phyloP scores from a whole-genome alignment of 2,113 vertebrate species.

The Nansenia antarctica region DNA sequence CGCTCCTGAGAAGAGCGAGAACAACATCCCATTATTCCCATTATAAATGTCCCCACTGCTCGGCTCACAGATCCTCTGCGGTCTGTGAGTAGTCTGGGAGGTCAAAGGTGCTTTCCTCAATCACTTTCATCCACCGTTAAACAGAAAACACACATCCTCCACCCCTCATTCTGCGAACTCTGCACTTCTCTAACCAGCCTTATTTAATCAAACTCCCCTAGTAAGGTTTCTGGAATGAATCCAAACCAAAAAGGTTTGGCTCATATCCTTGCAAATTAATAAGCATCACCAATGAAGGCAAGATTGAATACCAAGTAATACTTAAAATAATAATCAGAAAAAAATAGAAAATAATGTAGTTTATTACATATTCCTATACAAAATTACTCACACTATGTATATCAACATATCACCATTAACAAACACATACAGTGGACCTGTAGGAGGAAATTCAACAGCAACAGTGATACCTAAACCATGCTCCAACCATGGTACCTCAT shows the following conservation, averaged over 20 bases:
- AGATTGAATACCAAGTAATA: too few relatives aligned
- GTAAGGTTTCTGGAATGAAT: not conserved
- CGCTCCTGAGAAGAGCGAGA: slow-evolving; percentile 31
- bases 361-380: too few relatives aligned
- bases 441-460: too few relatives aligned
- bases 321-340: too few relatives aligned
- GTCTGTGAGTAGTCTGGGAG: slow-evolving; percentile 56
- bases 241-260: not conserved
- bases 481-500: too few relatives aligned
- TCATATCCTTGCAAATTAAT: not conserved
- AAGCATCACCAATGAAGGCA: too few relatives aligned
- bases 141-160: slow-evolving; percentile 18
- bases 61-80: slow-evolving; percentile 30
- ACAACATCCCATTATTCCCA: slow-evolving; percentile 46
- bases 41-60: slow-evolving; percentile 23
- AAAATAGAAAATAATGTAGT: too few relatives aligned
- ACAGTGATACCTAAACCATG: too few relatives aligned
- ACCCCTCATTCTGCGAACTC: slow-evolving; percentile 16
- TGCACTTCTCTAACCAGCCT: slow-evolving; percentile 32
- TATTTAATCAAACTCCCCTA: not conserved
- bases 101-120: slow-evolving; percentile 39
- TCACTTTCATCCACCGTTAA: slow-evolving; percentile 37
- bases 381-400: too few relatives aligned
- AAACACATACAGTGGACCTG: too few relatives aligned
- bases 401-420: too few relatives aligned